Base-by-base conservation (phyloP, 2,888 invertebrate genomes). In the Cecidostiba fungosa region DNA sequence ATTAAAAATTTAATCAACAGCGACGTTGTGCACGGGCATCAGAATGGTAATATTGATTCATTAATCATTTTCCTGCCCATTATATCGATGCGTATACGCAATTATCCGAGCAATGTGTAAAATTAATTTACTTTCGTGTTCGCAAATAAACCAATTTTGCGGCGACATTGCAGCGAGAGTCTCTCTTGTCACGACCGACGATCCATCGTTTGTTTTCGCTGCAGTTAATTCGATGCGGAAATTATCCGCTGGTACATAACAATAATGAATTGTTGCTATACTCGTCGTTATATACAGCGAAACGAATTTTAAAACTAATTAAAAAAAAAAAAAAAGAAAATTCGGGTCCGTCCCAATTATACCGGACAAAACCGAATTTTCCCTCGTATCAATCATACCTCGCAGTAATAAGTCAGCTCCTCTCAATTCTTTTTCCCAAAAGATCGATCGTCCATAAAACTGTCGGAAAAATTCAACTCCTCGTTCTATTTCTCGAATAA, bases 61-160 rank as follows among this genome's bases (percentile, higher is more conserved):
- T 59, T 23, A 59, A n/a, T 59, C 23, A 23, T 23, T 23, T 23
- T 8, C 10, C 23, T 8, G 1, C 0, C 59, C 3, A 23, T 23
- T 10, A 59, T 23, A 59, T 23, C 23, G 59, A 50, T 23, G 23
- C 23, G 10, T 59, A 5, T 8, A 23, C 23, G 23, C n/a, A 23
- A 59, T 59, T 59, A 59, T 59, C 10, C 0, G 10, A 59, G 23
- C 59, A 59, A 78, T 70, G 29, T 26, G n/a, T 50, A 50, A 50
- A 78, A 78, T 78, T 78, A 69, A 69, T 70, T 78, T 70, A 69
- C 69, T 69, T 47, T 78, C 23, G 14, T n/a, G 12, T 47, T 12
- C 16, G 69, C 69, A 43, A 70, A 70, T 79, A 79, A 79, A 79
- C 50, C 70, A 70, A 79, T 54, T 47, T 66, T 26, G 29, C 19